Evolutionary conservation across 2,888 invertebrate species (phyloP), one percentile per base, ranked within the genome.

Genomic region (Agonopterix heracliana): DNA sequence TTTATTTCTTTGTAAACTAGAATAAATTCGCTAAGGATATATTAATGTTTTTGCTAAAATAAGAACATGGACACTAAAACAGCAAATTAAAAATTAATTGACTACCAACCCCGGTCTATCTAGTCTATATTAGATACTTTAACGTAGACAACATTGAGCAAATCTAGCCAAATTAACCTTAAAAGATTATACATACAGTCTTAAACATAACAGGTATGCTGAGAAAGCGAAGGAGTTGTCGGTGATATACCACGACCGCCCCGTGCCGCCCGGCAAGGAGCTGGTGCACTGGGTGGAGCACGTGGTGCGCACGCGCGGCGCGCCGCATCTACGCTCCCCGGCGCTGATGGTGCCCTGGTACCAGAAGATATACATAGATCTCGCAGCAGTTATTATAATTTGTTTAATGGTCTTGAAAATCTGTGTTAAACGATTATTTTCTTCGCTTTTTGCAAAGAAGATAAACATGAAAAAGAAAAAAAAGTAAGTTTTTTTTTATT

Each of bases 231-330:
- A 74, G 42, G 66, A 71, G 13, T 49, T 74, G 0, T 78, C 79
- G 0, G 56, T 60, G 2, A 54, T 72, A n/a, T 78, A 74, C 55
- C 77, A 76, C 47, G 63, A 78, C 45, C 84, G 92, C 1, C 90
- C 90, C 0, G 73, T 88, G 47, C 74, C 87, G 5, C 90, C 93
- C 0, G 73, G 91, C 46, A 89, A 90, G 12, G 89, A 90, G 9
- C 88, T 93, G 14, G 80, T 91, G n/a, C 93, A 91, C 78, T 93
- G 93, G 93, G 88, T 92, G 38, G 92, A 93, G 68, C 92, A 93
- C 66, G 91, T 92, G 3, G 89, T 89, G 0, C 72, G 84, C 52
- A 90, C 92, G 0, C 71, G 80, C 8, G 92, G 92, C 0, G 90
- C 90, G 0, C 84, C 81, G 9, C 81, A 92, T 64, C 65, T 89